Evolutionary conservation across 2,113 vertebrate genomes (phyloP).

Genomic region (Typhlomys cinereus): DNA sequence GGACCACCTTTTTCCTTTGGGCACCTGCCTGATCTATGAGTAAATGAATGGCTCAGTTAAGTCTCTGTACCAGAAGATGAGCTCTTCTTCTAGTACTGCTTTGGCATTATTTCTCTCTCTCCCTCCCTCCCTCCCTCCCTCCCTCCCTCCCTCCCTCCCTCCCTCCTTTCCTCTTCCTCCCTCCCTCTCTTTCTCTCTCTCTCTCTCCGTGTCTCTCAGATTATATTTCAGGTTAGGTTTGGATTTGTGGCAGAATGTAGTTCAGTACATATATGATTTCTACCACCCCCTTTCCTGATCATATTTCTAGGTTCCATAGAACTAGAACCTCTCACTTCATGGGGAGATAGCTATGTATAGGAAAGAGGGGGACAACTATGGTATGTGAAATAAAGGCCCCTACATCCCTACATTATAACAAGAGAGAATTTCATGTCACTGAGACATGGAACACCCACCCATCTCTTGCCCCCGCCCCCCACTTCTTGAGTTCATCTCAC

Average conservation of each 20-base stretch:
- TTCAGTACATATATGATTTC: background rate
- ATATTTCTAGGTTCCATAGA: background rate
- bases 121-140: background rate
- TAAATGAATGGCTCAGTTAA: background rate
- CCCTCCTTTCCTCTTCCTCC: no score
- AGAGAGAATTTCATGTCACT: background rate
- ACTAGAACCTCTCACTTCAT: background rate
- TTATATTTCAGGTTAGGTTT: background rate
- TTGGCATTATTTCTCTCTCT: background rate
- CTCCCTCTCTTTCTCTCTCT: background rate
- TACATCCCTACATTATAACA: background rate
- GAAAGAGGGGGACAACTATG: accelerated
- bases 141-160: no score
- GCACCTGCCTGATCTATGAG: background rate
- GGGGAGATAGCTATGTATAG: background rate
- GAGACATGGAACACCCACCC: accelerated
- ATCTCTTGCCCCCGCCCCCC: background rate
- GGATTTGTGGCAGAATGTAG: background rate
- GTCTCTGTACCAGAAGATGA: background rate
- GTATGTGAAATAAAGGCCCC: background rate
- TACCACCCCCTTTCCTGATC: background rate
- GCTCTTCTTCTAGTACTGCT: background rate
- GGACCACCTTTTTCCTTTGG: background rate
- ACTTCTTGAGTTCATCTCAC: background rate
- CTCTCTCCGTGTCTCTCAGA: background rate